Conservation (phyloP, 2,888 invertebrate genomes). For the Rhimphoctona megacephalus region DNA sequence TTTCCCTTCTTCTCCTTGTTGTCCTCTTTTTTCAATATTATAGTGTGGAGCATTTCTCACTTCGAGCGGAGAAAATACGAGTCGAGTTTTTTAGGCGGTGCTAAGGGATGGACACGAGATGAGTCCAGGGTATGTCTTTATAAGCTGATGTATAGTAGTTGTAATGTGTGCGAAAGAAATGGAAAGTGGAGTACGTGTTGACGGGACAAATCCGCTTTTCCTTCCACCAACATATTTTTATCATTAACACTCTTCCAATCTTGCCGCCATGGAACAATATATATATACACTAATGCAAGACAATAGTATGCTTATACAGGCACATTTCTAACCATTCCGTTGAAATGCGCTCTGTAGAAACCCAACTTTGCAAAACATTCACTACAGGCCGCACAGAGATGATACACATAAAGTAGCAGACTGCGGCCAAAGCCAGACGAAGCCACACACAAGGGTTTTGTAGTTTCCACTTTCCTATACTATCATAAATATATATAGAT, state of each 20-base stretch:
- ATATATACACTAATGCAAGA: slow-evolving; percentile 13
- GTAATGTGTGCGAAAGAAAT: neutral
- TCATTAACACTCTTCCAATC: slow-evolving; percentile 25
- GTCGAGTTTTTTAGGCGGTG: slow-evolving; percentile 44
- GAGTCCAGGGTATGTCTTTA: neutral
- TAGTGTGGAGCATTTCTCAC: slow-evolving; percentile 17
- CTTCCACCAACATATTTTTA: slow-evolving; percentile 16
- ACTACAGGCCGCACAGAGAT: neutral
- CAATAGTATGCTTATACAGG: neutral
- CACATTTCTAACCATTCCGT: slow-evolving; percentile 7
- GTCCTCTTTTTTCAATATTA: slow-evolving; percentile 31
- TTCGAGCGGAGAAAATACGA: slow-evolving; percentile 5
- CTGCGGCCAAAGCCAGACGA: slow-evolving; percentile 50
- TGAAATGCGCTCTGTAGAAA: slow-evolving; percentile 35
- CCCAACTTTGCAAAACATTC: slow-evolving; percentile 48
- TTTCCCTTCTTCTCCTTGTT: slow-evolving; percentile 2
- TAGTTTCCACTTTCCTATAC: slow-evolving; percentile 48
- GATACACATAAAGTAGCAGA: slow-evolving; percentile 33
- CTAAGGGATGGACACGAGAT: slow-evolving; percentile 53
- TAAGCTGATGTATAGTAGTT: too few relatives aligned
- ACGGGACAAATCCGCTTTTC: slow-evolving; percentile 41
- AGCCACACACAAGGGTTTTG: slow-evolving; percentile 46
- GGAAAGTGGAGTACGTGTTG: slow-evolving; percentile 3
- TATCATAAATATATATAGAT: neutral
- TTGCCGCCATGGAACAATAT: neutral